A percentile compares a stretch with the other conserved stretches of the same genome.
Conservation (phyloP, 2,888 invertebrate genomes). For the Pardosa pseudoannulata region DNA sequence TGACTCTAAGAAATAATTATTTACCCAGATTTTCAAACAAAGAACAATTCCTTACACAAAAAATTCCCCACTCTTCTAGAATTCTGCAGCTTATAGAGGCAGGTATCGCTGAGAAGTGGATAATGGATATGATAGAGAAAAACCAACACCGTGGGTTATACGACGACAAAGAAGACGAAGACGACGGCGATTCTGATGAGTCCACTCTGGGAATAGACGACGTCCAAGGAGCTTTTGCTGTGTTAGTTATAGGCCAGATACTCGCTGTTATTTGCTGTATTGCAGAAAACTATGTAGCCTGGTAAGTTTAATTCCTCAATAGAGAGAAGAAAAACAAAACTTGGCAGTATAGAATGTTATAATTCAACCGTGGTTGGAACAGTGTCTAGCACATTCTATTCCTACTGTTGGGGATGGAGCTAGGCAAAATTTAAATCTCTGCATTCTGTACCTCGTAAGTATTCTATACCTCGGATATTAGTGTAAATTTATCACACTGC, state of each 20-base stretch:
- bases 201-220: conserved; percentile 29
- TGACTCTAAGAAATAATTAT: too few species aligned
- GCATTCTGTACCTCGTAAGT: too few species aligned
- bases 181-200: neutral
- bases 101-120: conserved; percentile 53
- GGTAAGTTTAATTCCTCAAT: too few species aligned
- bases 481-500: too few species aligned
- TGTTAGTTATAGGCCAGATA: conserved; percentile 37
- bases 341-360: too few species aligned
- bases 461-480: too few species aligned
- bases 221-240: conserved; percentile 59
- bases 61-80: conserved; percentile 22
- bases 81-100: conserved; percentile 53
- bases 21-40: too few species aligned
- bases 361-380: too few species aligned
- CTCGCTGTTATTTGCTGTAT: neutral
- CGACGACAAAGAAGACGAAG: neutral
- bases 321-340: too few species aligned
- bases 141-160: neutral
- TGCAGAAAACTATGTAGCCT: neutral
- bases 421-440: too few species aligned
- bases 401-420: too few species aligned
- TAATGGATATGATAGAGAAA: conserved; percentile 29
- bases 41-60: neutral
- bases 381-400: too few species aligned